A percentile compares a stretch with the other conserved stretches of the same genome.
Conservation (phyloP, 2,113 vertebrate genomes). For the Cairina moschata region DNA sequence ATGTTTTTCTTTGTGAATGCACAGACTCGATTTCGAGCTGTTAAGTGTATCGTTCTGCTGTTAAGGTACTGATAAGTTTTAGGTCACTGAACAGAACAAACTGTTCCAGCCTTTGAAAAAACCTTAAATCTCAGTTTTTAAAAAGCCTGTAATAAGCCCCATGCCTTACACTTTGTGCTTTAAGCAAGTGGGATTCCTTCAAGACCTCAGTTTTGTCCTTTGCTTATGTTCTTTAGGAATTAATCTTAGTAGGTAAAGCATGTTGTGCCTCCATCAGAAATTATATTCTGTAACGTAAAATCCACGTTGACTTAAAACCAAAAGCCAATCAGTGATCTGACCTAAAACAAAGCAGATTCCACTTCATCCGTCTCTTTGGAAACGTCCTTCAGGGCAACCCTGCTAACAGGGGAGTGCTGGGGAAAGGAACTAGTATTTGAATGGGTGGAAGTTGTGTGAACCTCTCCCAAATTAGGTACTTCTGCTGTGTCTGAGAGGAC, state of each 20-base stretch:
- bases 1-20: slow-evolving; percentile 51
- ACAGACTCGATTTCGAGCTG: slow-evolving; percentile 63
- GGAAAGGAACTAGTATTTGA: neutral
- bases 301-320: neutral
- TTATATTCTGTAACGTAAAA: neutral
- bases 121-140: slow-evolving; percentile 37
- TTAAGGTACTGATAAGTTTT: slow-evolving; percentile 71
- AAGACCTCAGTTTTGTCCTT: slow-evolving; percentile 31
- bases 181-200: slow-evolving; percentile 37
- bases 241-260: neutral
- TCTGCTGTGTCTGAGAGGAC: slow-evolving; percentile 20
- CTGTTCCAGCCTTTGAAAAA: slow-evolving; percentile 25
- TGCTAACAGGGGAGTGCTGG: neutral
- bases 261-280: slow-evolving; percentile 45
- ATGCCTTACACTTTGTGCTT: slow-evolving; percentile 68
- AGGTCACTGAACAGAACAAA: slow-evolving; percentile 25
- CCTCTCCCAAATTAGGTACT: slow-evolving; percentile 58
- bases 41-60: slow-evolving; percentile 61
- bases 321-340: neutral
- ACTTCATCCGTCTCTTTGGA: neutral
- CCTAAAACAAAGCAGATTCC: neutral
- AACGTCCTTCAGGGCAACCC: slow-evolving; percentile 14
- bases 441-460: slow-evolving; percentile 4
- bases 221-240: neutral
- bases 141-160: slow-evolving; percentile 63